Base-by-base conservation (phyloP, 2,797 vertebrate species). In the Melanotaenia maccullochi region DNA sequence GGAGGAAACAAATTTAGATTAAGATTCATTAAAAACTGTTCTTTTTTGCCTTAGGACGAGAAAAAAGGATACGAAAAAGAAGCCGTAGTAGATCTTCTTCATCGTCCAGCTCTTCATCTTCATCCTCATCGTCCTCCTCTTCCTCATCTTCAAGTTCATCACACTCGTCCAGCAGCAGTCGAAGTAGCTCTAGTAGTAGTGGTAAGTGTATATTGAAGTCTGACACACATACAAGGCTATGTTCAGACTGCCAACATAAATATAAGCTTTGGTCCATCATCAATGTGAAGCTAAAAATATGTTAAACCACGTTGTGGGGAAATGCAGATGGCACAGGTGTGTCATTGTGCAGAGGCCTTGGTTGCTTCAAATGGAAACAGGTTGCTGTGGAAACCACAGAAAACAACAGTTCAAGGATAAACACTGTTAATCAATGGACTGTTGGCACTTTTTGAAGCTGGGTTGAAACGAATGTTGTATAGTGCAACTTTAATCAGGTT, bases 71-170 rank as follows among this genome's bases (percentile, higher is more conserved):
- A 69, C 90, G 90, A 18, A 96, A 95, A 87, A 94, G 95, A 51
- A 97, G 97, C 82, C 94, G 95, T 67, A 96, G 95, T 85, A 90
- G 95, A 89, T 97, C 95, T 0, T 96, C 95, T 1, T 96, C 96
- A 0, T 93, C 95, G 0, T 92, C 93, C 25, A 89, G 86, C 51
- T 93, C 92, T 0, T 94, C 93, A 0, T 88, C 92, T 0, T 80
- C 93, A 0, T 92, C 92, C 5, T 81, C 82, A 3, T 76, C 79
- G 0, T 95, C 96, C 0, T 88, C 75, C 0, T 94, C 95, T 0
- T 87, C 80, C 0, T 95, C 95, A 3, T 92, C 93, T 0, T 95
- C 92, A 0, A 90, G 86, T 0, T 94, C 94, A 12, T 95, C 94
- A 7, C 64, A 54, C n/a, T 92, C 92, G 11, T 95, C 95, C 0